A percentile compares a stretch with the other conserved stretches of the same genome.
Evolutionary conservation across 2,797 vertebrate genomes (phyloP).

Genomic region (Muscicapa striata): DNA sequence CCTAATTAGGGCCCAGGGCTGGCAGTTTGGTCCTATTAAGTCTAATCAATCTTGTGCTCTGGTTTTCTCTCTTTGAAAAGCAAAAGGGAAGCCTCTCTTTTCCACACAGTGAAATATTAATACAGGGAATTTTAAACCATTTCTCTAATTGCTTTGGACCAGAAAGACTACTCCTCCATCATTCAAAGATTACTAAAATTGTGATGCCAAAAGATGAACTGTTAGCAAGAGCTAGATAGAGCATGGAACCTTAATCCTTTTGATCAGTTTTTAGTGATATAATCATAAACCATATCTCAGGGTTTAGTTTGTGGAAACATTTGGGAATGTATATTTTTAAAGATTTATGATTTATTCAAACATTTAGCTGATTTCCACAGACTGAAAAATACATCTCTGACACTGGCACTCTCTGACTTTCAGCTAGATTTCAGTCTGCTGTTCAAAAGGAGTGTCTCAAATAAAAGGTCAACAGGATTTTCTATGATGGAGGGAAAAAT

Average conservation of each 20-base stretch:
- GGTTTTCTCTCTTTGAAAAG: background rate
- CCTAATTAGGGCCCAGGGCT: background rate
- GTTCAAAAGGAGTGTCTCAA: background rate
- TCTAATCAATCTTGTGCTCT: background rate
- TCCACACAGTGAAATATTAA: background rate
- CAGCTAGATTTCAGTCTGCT: background rate
- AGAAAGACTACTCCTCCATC: rapidly evolving
- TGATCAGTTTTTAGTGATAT: background rate
- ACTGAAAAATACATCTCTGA: background rate
- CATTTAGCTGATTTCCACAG: background rate
- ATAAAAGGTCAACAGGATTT: background rate
- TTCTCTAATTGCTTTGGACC: background rate
- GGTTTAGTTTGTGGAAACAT: background rate
- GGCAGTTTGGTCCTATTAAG: background rate
- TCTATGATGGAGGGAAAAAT: background rate
- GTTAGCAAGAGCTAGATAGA: background rate
- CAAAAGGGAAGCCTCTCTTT: background rate
- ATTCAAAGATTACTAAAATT: background rate
- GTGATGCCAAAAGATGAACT: background rate
- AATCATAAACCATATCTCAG: background rate
- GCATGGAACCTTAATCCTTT: background rate
- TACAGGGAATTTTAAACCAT: background rate
- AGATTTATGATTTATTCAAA: background rate
- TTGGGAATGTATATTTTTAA: background rate
- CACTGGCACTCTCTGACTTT: background rate